Conservation (phyloP, 2,888 invertebrate genomes). For the Drosophila nigricruria region DNA sequence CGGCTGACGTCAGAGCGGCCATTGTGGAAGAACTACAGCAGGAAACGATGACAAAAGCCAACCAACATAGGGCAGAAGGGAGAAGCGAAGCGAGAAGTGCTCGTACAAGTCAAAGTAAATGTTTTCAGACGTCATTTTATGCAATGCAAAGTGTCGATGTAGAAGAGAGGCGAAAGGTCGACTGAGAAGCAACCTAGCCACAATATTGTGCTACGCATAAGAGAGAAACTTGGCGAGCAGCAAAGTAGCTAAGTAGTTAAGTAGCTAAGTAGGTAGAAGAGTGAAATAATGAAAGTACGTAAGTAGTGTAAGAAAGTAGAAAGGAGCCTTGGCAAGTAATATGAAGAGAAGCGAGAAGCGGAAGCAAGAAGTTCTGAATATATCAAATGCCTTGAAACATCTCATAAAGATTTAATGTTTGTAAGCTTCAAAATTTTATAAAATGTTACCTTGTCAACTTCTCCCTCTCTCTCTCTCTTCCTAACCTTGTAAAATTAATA, state of each 20-base stretch:
- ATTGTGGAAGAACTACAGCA: not conserved
- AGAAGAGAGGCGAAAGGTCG: not conserved
- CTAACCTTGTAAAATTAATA: no score
- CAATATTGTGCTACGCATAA: not conserved
- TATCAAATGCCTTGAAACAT: not conserved
- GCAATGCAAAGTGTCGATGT: not conserved
- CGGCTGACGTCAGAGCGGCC: slow-evolving; percentile 29
- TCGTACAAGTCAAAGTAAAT: not conserved
- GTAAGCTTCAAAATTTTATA: no score
- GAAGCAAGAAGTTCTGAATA: not conserved
- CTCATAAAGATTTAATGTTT: no score
- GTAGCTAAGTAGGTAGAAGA: no score
- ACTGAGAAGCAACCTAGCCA: not conserved
- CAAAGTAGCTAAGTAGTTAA: not conserved
- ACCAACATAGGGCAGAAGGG: not conserved
- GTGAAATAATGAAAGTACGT: not conserved
- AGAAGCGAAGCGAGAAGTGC: slow-evolving; percentile 10
- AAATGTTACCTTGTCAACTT: no score
- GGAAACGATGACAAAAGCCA: slow-evolving; percentile 2
- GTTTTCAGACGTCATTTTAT: slow-evolving; percentile 11
- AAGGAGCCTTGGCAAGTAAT: no score
- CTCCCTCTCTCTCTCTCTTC: not conserved
- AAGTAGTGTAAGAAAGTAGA: not conserved
- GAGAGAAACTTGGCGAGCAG: slow-evolving; percentile 1
- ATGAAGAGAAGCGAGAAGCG: not conserved